Evolutionary conservation across 2,113 vertebrate genomes (phyloP).

Genomic region (Notiomystis cincta): DNA sequence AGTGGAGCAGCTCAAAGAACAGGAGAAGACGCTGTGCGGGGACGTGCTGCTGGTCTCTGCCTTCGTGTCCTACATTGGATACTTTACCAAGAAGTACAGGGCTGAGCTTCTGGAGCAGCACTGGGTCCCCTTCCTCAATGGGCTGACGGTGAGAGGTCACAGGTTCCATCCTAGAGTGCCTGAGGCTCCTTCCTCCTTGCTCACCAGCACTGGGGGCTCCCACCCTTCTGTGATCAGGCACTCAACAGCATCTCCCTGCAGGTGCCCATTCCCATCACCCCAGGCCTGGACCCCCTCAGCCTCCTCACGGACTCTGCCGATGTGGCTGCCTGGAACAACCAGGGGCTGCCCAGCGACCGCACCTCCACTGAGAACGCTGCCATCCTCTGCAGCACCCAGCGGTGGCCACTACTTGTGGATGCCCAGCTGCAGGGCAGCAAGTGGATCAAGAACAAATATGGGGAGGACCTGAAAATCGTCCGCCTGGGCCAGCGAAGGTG

Average conservation of each 20-base stretch:
- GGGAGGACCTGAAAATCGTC: constrained; percentile 54
- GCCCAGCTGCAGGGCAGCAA: constrained; percentile 77
- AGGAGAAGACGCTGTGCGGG: constrained; percentile 66
- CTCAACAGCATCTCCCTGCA: neutral
- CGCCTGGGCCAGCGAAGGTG: constrained; percentile 73
- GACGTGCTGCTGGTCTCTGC: constrained; percentile 72
- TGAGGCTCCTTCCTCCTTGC: fast-evolving
- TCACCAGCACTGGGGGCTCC: fast-evolving
- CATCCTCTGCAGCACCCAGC: constrained; percentile 75
- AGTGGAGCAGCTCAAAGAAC: constrained; percentile 40
- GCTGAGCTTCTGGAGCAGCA: constrained; percentile 69
- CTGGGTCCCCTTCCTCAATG: constrained; percentile 71
- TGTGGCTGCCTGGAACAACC: constrained; percentile 76
- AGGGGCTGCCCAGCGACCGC: constrained; percentile 78
- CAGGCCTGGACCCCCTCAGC: constrained; percentile 69
- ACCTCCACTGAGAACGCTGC: constrained; percentile 73
- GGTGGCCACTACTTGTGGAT: constrained; percentile 75
- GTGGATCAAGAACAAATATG: constrained; percentile 76
- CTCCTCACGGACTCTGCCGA: constrained; percentile 69
- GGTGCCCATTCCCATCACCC: constrained; percentile 75
- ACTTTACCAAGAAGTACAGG: constrained; percentile 80
- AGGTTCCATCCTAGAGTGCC: fast-evolving
- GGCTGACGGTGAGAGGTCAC: neutral
- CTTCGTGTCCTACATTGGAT: constrained; percentile 77
- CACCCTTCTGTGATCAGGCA: fast-evolving